Base-by-base conservation (phyloP, 2,113 vertebrate genomes). In the Paedocypris sp. region DNA sequence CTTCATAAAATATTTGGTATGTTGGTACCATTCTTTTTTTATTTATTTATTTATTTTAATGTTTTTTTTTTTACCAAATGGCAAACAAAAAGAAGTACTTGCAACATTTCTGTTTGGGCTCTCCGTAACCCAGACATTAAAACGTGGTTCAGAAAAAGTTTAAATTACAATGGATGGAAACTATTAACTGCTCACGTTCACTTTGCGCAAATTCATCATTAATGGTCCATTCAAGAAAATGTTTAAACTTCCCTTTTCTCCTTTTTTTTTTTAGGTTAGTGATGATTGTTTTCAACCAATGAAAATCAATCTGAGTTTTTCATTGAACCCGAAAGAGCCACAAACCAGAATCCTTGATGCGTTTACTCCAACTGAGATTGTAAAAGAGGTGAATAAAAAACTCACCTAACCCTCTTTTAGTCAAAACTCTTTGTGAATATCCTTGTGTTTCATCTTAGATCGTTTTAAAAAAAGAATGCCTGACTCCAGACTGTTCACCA, bases 261-360 rank as follows among this genome's bases (percentile, higher is more conserved):
- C 22, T 26, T 58, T 6, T 45, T 43, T 9, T 5, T 43, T 58
- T 29, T 42, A 78, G 77, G 72, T 59, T 9, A 75, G 77, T 41
- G 23, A 32, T 63, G 62, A 78, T 38, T 73, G 74, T 63, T 70
- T 72, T 59, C 45, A 68, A 45, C 64, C 77, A 6, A 71, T 78
- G 19, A 29, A 62, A 45, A 58, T 78, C 6, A 68, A 45, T 19
- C 10, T 75, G 18, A 60, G 18, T 4, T 76, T 78, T 51, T 25
- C n/a, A 2, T 48, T 75, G 39, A 4, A 18, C n/a, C n/a, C 12
- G n/a, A 20, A 18, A 25, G 36, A 8, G n/a, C 11, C 11, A 8
- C 64, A 70, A 31, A 2, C 43, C 1, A 53, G 65, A 1, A 25
- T 72, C 41, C 69, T 76, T 54, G 72, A 78, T 60, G 4, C 2